Base-by-base conservation (phyloP, 2,888 invertebrate species). In the Tetanocera ferruginea region DNA sequence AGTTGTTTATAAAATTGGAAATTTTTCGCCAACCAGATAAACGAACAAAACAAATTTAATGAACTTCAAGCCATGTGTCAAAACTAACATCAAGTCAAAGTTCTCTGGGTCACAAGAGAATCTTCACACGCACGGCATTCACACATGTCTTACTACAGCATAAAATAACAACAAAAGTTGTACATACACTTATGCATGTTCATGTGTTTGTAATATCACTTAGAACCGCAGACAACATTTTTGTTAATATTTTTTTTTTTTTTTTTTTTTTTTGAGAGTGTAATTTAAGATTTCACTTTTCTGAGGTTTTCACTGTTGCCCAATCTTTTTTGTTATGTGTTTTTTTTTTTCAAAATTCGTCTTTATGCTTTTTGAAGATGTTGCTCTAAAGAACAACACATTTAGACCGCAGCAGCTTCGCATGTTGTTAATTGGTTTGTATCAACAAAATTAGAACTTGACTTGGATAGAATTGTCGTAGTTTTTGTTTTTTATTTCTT, bases 31-130 rank as follows among this genome's bases (percentile, higher is more conserved):
- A 43, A 6, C 43, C 43, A 43, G 2, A 11, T 1, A 43, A 11
- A 11, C 14, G 43, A 43, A 14, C 43, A 43, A 43, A 31, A 6
- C 43, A 43, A 43, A 43, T 6, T 14, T 43, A 11, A 43, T 43
- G 2, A 43, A 43, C 43, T 43, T 14, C 43, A 43, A 6, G 43
- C 43, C 37, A 37, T 37, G 37, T 37, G 37, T 5, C 8, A 8
- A 37, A 37, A 43, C 78, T 80, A 80, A 79, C 84, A 79, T 86
- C 84, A 87, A 86, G 86, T 86, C 87, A 87, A 87, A 87, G 87
- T 87, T 87, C 87, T 87, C 83, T 87, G 86, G 87, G 87, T 87
- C 87, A 87, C 87, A 87, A 87, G 87, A 87, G 85, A 86, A 87
- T 87, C 86, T 86, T 85, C 87, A 87, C 76, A 81, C 79, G 80